These are phyloP conservation scores for Rhynchomys soricoides DNA, from an alignment of 2,113 vertebrate genomes.

Conservation along the genomic window DNA sequence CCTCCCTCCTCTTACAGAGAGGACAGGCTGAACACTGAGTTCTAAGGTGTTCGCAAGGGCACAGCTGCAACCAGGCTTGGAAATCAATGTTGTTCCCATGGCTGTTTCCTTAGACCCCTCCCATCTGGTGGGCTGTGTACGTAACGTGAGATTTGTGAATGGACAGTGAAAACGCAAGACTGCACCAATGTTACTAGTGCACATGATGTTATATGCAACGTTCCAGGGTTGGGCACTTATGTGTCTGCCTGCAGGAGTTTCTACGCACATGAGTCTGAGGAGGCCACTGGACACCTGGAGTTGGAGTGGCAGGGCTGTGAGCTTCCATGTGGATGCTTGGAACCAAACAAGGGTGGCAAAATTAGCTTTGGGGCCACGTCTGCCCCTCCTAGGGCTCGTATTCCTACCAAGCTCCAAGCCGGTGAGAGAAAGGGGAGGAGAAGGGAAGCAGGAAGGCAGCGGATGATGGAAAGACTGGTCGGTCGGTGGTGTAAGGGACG, in stretches of 20 bases:
- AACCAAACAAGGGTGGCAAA: background rate
- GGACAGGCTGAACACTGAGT: background rate
- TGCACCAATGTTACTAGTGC: background rate
- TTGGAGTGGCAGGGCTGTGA: background rate
- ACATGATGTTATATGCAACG: background rate
- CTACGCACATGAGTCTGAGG: background rate
- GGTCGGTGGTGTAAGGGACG: too few relatives aligned
- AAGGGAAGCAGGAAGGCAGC: too few relatives aligned
- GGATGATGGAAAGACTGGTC: rapidly evolving
- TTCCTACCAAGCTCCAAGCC: background rate
- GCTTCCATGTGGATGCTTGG: background rate
- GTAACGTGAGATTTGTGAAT: background rate
- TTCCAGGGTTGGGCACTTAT: background rate
- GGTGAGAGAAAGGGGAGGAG: too few relatives aligned
- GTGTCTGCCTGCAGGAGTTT: background rate
- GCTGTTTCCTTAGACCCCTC: background rate
- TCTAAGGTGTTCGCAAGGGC: background rate
- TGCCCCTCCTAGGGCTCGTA: background rate
- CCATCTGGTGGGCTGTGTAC: background rate
- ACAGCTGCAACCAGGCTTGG: background rate
- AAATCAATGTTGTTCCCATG: background rate
- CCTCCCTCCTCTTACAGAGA: background rate
- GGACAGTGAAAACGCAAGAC: background rate
- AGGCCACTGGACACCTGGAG: background rate
- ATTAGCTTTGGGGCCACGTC: background rate